These are phyloP conservation scores for Lagria hirta DNA, from an alignment of 2,888 invertebrate species.

Conservation along the genomic window DNA sequence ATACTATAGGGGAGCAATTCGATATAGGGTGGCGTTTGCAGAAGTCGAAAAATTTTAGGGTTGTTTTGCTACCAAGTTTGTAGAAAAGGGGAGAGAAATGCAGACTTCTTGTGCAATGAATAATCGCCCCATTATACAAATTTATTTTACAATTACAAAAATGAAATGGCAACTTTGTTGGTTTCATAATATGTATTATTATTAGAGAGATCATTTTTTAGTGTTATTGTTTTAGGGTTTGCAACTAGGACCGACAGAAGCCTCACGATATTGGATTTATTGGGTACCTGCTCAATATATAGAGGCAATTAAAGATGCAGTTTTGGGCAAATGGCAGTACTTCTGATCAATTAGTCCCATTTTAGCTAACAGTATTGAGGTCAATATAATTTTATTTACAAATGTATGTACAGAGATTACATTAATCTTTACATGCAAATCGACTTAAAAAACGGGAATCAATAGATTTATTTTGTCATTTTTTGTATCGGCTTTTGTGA, in stretches of 20 bases:
- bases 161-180: too few species aligned
- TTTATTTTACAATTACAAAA: too few species aligned
- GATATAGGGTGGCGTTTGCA: too few species aligned
- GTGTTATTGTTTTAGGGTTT: slow-evolving; percentile 63
- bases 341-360: slow-evolving; percentile 57
- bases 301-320: slow-evolving; percentile 87
- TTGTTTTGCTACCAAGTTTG: too few species aligned
- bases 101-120: too few species aligned
- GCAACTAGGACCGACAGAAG: slow-evolving; percentile 88
- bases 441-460: slow-evolving; percentile 24
- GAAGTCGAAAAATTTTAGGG: too few species aligned
- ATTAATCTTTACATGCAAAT: slow-evolving; percentile 25
- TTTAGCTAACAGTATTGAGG: slow-evolving; percentile 29
- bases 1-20: too few species aligned
- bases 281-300: slow-evolving; percentile 93
- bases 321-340: slow-evolving; percentile 84
- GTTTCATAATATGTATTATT: too few species aligned
- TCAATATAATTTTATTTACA: slow-evolving; percentile 14
- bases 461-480: slow-evolving; percentile 21
- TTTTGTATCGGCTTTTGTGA: slow-evolving; percentile 20
- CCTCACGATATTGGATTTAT: slow-evolving; percentile 89
- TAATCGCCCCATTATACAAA: too few species aligned
- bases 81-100: too few species aligned
- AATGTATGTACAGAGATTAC: slow-evolving; percentile 24
- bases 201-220: slow-evolving; percentile 4